These are phyloP conservation scores for Temnothorax longispinosus DNA, from an alignment of 1,140 invertebrate genomes.

Conservation along the genomic window DNA sequence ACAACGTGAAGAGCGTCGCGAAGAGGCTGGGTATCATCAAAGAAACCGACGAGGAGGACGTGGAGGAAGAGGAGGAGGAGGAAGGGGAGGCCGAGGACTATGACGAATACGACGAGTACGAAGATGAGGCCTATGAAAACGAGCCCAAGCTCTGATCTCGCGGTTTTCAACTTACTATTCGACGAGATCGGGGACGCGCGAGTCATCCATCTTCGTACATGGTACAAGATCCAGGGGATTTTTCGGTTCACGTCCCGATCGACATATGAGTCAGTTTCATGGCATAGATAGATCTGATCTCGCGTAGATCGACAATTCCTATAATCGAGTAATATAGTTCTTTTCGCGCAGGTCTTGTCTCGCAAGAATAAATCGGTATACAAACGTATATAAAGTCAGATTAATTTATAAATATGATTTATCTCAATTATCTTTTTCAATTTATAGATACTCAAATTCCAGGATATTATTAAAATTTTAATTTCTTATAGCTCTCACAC, in stretches of 20 bases:
- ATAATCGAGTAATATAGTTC: background rate
- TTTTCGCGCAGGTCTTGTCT: background rate
- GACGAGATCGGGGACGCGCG: slow-evolving; percentile 12
- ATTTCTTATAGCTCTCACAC: background rate
- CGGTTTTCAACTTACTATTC: slow-evolving; percentile 24
- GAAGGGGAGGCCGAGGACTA: slow-evolving; percentile 86
- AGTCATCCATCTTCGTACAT: background rate
- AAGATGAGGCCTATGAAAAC: slow-evolving; percentile 76
- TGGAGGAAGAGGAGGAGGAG: slow-evolving; percentile 86
- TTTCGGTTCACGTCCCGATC: background rate
- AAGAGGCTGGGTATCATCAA: slow-evolving; percentile 94
- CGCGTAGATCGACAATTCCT: background rate
- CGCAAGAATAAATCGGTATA: background rate
- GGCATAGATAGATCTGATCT: background rate
- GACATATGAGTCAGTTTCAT: slow-evolving; percentile 4
- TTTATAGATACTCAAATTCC: background rate
- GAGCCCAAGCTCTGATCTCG: slow-evolving; percentile 73
- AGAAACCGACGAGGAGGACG: slow-evolving; percentile 89
- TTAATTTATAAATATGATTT: background rate
- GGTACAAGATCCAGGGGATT: background rate
- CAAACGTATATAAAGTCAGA: background rate
- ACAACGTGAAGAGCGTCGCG: slow-evolving; percentile 93
- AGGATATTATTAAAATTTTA: background rate
- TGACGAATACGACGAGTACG: slow-evolving; percentile 79
- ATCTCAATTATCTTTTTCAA: background rate